Base-by-base conservation (phyloP, 2,113 vertebrate species). In the Apeltes quadracus region DNA sequence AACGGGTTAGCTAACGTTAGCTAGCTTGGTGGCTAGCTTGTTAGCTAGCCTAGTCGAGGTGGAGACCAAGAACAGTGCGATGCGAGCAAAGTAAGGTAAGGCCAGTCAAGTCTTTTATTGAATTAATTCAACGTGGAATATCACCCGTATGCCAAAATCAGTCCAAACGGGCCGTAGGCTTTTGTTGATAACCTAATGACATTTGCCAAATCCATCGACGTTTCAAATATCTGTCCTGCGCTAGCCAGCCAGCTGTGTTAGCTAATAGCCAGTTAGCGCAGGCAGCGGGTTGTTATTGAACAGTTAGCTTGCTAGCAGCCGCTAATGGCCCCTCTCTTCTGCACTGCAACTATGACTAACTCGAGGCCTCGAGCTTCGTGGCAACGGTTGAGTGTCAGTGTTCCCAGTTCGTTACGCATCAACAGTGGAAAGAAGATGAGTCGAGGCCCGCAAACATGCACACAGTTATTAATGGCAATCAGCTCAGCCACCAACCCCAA, bases 21-120 rank as follows among this genome's bases (percentile, higher is more conserved):
- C 89, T 86, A 88, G 90, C 88, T 77, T 2, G 9, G 51, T 38
- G 69, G 89, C 89, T 92, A 90, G 88, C 86, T 84, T 59, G 46
- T 72, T 72, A 78, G 88, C 84, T 85, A 88, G 81, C 88, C 46
- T 50, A 59, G 56, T 65, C 69, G 78, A 90, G 87, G 85, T 72
- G 76, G 75, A 86, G 79, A 83, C 63, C 76, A 59, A 84, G 78
- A 75, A 58, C 73, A 39, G 76, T 68, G 86, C 81, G 78, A 91
- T 91, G 89, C 79, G 75, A 85, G 81, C 62, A 59, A 88, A 89
- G 86, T 86, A 64, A 84, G 90, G 89, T 90, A 89, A 86, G 84
- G 36, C 16, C 18, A 55, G 25, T 36, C 3, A 15, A 15, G 43
- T 32, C 3, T 4, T 57, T 14, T 34, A 7, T 70, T 32, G 8